Evolutionary conservation across 64 coral and sea anemone species (phyloP), one percentile per base, ranked within the genome.

Genomic region (Cladopsammia gracilis): DNA sequence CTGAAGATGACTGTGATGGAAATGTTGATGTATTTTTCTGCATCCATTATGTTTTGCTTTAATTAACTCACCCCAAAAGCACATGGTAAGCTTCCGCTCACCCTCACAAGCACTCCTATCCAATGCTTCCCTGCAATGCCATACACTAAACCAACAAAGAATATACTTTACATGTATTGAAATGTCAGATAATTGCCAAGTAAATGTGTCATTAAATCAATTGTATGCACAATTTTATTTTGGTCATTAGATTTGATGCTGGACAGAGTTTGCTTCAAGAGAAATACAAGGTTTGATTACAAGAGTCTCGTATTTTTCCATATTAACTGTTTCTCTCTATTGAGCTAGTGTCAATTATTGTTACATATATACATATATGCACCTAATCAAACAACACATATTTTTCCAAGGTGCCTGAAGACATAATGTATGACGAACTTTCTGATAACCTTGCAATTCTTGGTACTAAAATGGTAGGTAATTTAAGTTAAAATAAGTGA

Each of bases 341-440:
- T 34, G 34, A 34, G 34, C 34, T 34, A 34, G 34, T 34, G 34
- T 34, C 34, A 34, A 34, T 34, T 34, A 0, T 34, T 34, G 34
- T 34, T 34, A 34, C 34, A 34, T 34, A 34, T 34, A 34, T 34
- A 34, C 34, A 34, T 34, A 34, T 34, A 34, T 34, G 34, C 34
- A 34, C 34, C 34, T 34, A 34, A 34, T 34, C 34, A 34, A 34
- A 34, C 34, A 34, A 34, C 34, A 34, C 34, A 34, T 57, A 3
- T 57, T 88, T 71, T 61, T 52, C 7, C 46, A 34, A 93, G 91
- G 68, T 93, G 19, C 88, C 74, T n/a, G 82, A 94, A 19, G 73
- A 94, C 62, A 67, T 94, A n/a, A 94, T 91, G 92, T 97, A 87
- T 91, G 92, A 97, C 60, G 73, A 97, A 19, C 85, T 97, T 10